These are phyloP conservation scores for Metopolophium dirhodum DNA, from an alignment of 1,140 invertebrate genomes.

Conservation along the genomic window DNA sequence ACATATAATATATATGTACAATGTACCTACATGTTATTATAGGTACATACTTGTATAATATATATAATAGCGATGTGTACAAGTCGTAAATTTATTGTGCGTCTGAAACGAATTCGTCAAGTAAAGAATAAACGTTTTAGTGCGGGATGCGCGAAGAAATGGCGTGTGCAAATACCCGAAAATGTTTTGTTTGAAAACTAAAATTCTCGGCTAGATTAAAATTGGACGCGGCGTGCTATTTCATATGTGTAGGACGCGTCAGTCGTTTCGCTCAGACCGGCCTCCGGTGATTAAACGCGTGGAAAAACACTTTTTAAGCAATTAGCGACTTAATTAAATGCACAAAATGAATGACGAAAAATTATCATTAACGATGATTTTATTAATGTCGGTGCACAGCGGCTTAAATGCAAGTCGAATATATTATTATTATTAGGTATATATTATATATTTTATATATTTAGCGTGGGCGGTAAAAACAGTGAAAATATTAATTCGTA, in stretches of 20 bases:
- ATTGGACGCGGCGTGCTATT: background rate
- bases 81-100: background rate
- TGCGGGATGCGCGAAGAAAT: background rate
- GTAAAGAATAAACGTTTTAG: background rate
- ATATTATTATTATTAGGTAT: background rate
- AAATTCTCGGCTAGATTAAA: background rate
- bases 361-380: background rate
- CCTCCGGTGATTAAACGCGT: background rate
- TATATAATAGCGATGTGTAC: background rate
- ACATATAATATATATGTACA: no score
- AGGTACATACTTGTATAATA: background rate
- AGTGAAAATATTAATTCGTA: background rate
- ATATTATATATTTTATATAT: background rate
- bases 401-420: background rate
- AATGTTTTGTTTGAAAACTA: background rate
- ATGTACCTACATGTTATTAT: background rate
- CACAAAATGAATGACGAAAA: background rate
- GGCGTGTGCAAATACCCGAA: background rate
- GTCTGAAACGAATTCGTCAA: background rate
- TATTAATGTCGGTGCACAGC: background rate
- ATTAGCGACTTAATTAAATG: background rate
- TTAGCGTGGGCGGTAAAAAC: background rate
- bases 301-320: slow-evolving; percentile 20
- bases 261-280: background rate
- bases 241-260: background rate